phyloP scores from a whole-genome alignment of 1,140 invertebrate species.

The Plectrocnemia conspersa region DNA sequence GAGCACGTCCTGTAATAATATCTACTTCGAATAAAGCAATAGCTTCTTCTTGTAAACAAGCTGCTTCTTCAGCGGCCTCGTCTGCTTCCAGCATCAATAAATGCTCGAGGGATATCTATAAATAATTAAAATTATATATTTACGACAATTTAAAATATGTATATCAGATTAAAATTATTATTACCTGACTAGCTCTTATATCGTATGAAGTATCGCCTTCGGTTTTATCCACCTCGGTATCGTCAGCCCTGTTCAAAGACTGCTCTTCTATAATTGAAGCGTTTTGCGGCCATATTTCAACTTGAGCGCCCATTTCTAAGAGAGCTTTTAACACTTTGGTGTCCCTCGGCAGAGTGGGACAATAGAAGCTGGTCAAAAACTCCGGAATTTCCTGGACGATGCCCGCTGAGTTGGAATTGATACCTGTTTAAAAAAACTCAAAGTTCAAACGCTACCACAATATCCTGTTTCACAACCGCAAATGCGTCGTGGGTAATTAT shows the following conservation, averaged over 20 bases:
- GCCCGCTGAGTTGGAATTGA: conserved; percentile 29
- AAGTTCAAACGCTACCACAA: too few species aligned
- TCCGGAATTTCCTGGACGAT: conserved; percentile 42
- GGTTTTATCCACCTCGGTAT: conserved; percentile 1
- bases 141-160: background rate
- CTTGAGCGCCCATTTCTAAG: conserved; percentile 40
- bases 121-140: conserved; percentile 2
- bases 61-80: conserved; percentile 34
- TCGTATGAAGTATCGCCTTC: conserved; percentile 18
- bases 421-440: conserved; percentile 1
- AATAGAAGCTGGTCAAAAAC: conserved; percentile 38
- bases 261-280: conserved; percentile 10
- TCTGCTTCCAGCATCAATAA: conserved; percentile 32
- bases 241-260: conserved; percentile 1
- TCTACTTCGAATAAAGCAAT: conserved; percentile 38
- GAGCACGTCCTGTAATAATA: conserved; percentile 37
- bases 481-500: background rate
- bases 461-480: background rate
- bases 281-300: conserved; percentile 22
- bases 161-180: conserved; percentile 1
- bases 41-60: conserved; percentile 21
- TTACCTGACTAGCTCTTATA: conserved; percentile 29
- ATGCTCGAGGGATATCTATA: conserved; percentile 34
- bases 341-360: conserved; percentile 41
- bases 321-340: conserved; percentile 42